phyloP scores from a whole-genome alignment of 2,888 invertebrate genomes.

The Leucoma salicis region DNA sequence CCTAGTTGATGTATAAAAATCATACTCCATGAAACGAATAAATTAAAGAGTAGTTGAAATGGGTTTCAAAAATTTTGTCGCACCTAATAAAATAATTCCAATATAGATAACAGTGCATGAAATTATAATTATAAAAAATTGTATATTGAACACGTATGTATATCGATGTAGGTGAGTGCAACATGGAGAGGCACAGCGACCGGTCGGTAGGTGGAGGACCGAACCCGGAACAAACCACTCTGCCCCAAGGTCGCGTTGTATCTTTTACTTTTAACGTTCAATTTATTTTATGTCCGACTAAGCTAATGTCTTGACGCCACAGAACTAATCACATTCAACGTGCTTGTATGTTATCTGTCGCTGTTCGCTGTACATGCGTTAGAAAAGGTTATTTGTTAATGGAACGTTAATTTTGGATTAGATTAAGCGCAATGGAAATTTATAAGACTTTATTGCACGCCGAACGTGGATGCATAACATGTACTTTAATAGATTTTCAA shows the following conservation, averaged over 20 bases:
- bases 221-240: constrained; percentile 71
- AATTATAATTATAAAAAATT: constrained; percentile 16
- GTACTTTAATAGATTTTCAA: too few species aligned
- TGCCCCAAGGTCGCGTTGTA: constrained; percentile 66
- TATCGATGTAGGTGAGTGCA: constrained; percentile 37
- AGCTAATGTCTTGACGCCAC: constrained; percentile 28
- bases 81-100: constrained; percentile 10
- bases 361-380: constrained; percentile 23
- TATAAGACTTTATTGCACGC: constrained; percentile 11
- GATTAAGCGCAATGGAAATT: constrained; percentile 25
- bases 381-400: constrained; percentile 36
- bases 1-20: too few species aligned
- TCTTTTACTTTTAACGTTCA: constrained; percentile 61
- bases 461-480: too few species aligned
- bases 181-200: constrained; percentile 45
- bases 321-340: constrained; percentile 34
- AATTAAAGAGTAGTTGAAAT: too few species aligned
- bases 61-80: not conserved
- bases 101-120: constrained; percentile 7
- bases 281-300: constrained; percentile 35
- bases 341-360: constrained; percentile 27
- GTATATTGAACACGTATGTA: constrained; percentile 16
- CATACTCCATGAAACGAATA: too few species aligned
- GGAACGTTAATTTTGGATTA: constrained; percentile 29
- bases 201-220: constrained; percentile 55